Percentiles rank a stretch among this genome's conserved stretches.
Evolutionary conservation across 2,113 vertebrate genomes (phyloP).

Genomic region (Etia nguti): DNA sequence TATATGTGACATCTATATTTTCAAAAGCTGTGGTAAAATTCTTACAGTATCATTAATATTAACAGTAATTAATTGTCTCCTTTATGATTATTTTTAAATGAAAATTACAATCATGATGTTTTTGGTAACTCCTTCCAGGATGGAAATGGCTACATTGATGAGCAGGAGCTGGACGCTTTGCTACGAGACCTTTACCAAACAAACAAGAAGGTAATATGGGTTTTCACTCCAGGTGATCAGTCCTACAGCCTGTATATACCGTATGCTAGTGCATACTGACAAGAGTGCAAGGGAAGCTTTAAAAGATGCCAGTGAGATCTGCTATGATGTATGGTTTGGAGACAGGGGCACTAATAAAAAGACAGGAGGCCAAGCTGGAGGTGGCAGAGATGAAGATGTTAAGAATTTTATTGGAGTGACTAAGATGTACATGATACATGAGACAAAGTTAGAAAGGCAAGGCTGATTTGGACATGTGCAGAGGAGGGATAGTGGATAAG

Average conservation of each 20-base stretch:
- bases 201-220: constrained; percentile 85
- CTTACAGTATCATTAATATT: neutral
- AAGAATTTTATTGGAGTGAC: neutral
- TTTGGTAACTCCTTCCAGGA: constrained; percentile 72
- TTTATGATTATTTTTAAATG: neutral
- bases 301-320: neutral
- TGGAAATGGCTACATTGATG: constrained; percentile 93
- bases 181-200: constrained; percentile 92
- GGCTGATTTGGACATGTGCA: neutral
- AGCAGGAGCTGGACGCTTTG: constrained; percentile 91
- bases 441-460: neutral
- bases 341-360: neutral
- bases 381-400: neutral
- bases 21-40: neutral
- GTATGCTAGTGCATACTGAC: neutral
- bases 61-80: neutral
- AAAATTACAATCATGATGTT: neutral
- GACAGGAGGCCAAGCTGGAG: neutral
- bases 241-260: neutral
- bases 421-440: neutral
- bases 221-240: neutral
- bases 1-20: neutral
- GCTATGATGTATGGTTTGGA: neutral
- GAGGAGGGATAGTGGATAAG: neutral
- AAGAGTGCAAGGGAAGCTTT: neutral